Percentiles rank a stretch among this genome's conserved stretches.
These are phyloP conservation scores for Psittacula cyanocephala DNA, from an alignment of 2,113 vertebrate species.

Conservation along the genomic window DNA sequence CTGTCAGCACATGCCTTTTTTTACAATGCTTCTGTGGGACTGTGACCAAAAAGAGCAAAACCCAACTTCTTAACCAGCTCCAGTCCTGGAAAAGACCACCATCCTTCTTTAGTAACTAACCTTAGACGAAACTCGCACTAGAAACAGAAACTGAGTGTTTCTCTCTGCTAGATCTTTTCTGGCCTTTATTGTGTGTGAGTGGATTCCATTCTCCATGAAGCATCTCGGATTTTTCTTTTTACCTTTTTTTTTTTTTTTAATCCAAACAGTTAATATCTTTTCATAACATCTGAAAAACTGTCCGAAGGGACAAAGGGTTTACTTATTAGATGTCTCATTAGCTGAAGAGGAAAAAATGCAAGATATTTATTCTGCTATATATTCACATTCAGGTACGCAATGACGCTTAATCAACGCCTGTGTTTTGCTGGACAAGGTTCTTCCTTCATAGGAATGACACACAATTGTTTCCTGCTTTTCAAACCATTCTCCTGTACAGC, in stretches of 20 bases:
- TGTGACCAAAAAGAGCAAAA: neutral
- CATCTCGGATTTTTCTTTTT: fast-evolving
- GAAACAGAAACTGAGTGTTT: neutral
- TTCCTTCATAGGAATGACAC: neutral
- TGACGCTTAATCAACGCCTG: neutral
- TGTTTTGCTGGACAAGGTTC: neutral
- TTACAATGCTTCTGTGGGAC: neutral
- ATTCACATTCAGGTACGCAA: neutral
- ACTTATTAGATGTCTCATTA: neutral
- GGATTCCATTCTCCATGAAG: neutral
- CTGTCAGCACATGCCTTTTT: neutral
- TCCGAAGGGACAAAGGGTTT: neutral
- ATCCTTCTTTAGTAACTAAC: neutral
- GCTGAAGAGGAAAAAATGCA: neutral
- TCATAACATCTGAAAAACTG: neutral
- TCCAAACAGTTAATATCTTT: neutral
- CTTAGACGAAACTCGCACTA: neutral
- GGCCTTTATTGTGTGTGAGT: neutral
- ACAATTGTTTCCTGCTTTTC: neutral
- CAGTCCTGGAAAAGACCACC: neutral
- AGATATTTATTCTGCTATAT: neutral
- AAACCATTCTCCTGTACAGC: neutral
- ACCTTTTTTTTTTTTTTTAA: neutral
- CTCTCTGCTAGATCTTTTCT: neutral
- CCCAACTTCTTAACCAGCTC: neutral